A percentile compares a stretch with the other conserved stretches of the same genome.
phyloP scores from a whole-genome alignment of 2,888 invertebrate species.

The Plutella xylostella region DNA sequence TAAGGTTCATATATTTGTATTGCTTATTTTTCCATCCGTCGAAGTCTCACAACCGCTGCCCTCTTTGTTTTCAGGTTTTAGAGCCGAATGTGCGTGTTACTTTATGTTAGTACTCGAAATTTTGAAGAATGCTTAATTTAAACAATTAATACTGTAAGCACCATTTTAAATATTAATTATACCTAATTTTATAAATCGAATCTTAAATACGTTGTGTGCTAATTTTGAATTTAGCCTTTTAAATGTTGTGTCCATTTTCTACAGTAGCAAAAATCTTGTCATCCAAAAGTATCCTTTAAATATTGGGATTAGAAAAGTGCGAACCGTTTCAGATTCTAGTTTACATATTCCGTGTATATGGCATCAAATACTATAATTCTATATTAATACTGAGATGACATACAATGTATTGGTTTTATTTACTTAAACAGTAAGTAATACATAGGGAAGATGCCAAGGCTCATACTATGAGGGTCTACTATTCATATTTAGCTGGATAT shows the following conservation, averaged over 20 bases:
- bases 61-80: constrained; percentile 10
- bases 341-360: constrained; percentile 38
- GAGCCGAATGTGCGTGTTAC: constrained; percentile 38
- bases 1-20: neutral
- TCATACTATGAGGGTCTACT: too few species aligned
- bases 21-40: neutral
- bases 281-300: constrained; percentile 32
- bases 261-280: constrained; percentile 21
- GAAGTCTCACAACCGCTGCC: constrained; percentile 15
- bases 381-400: constrained; percentile 55
- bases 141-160: constrained; percentile 66
- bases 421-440: neutral
- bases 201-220: constrained; percentile 31
- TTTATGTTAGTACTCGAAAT: constrained; percentile 16
- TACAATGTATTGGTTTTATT: constrained; percentile 11
- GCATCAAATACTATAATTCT: constrained; percentile 53
- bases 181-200: constrained; percentile 27
- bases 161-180: constrained; percentile 43
- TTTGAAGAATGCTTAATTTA: constrained; percentile 35
- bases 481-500: too few species aligned
- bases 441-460: neutral
- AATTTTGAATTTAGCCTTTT: constrained; percentile 33
- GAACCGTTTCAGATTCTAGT: constrained; percentile 19
- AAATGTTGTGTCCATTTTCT: neutral
- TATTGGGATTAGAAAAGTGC: constrained; percentile 16